These are phyloP conservation scores for Oryzias melastigma DNA, from an alignment of 2,113 vertebrate genomes.

Conservation along the genomic window DNA sequence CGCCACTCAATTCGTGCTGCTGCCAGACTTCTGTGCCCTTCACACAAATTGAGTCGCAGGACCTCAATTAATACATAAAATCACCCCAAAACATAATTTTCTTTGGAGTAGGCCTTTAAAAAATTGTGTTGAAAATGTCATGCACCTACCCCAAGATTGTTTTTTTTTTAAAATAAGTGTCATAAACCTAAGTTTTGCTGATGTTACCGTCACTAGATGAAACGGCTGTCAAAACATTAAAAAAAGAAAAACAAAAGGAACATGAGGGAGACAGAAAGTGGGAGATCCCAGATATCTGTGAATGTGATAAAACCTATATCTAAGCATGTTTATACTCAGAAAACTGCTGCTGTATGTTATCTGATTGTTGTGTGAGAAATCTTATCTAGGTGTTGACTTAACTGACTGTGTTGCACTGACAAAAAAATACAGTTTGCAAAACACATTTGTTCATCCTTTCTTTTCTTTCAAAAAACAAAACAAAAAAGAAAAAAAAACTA, in stretches of 20 bases:
- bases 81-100: no score
- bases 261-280: conserved; percentile 24
- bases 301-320: conserved; percentile 71
- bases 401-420: background rate
- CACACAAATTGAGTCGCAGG: no score
- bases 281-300: conserved; percentile 50
- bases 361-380: conserved; percentile 45
- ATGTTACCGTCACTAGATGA: conserved; percentile 46
- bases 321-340: conserved; percentile 65
- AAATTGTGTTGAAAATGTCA: no score
- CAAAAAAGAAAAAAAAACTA: no score
- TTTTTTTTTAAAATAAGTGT: conserved; percentile 29
- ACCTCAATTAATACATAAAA: no score
- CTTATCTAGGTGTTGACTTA: conserved; percentile 4
- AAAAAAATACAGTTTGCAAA: background rate
- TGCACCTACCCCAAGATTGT: conserved; percentile 49
- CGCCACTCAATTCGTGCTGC: no score
- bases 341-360: conserved; percentile 47
- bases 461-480: background rate
- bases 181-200: conserved; percentile 56
- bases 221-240: conserved; percentile 17
- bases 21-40: no score
- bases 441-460: background rate
- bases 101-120: no score
- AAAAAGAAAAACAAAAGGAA: conserved; percentile 18